Evolutionary conservation across 2,113 vertebrate species (phyloP).

Genomic region (Chrysemys picta): DNA sequence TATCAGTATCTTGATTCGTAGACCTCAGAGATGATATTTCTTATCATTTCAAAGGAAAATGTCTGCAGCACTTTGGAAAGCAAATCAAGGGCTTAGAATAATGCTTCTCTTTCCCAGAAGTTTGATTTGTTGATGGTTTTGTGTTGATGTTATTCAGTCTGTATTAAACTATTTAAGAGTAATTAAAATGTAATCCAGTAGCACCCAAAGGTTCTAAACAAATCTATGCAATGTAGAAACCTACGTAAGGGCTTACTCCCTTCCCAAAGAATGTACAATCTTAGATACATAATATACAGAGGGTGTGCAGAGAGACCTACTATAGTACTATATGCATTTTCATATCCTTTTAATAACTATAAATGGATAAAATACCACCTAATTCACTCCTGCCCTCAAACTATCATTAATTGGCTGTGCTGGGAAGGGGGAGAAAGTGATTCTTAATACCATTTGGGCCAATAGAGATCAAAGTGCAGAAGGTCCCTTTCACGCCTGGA

Average conservation of each 20-base stretch:
- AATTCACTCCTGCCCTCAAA: neutral
- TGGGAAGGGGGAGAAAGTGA: neutral
- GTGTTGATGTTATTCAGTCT: neutral
- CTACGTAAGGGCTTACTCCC: neutral
- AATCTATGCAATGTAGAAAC: neutral
- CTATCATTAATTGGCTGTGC: neutral
- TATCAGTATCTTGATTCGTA: neutral
- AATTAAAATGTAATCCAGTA: neutral
- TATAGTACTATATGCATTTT: no score
- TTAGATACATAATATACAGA: neutral
- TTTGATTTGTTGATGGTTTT: no score
- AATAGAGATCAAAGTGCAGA: neutral
- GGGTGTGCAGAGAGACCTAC: neutral
- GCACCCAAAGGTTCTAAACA: neutral
- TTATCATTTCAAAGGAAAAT: neutral
- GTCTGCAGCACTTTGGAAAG: neutral
- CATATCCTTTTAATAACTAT: neutral
- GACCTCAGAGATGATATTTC: neutral
- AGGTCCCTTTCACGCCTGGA: neutral
- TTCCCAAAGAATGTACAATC: neutral
- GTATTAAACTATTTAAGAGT: neutral
- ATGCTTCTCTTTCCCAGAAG: neutral
- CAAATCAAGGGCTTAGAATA: neutral
- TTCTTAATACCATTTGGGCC: neutral
- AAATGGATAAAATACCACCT: neutral